Conservation (phyloP, 37 sponge, comb jelly and placozoan species). For the Oscarella lobularis region DNA sequence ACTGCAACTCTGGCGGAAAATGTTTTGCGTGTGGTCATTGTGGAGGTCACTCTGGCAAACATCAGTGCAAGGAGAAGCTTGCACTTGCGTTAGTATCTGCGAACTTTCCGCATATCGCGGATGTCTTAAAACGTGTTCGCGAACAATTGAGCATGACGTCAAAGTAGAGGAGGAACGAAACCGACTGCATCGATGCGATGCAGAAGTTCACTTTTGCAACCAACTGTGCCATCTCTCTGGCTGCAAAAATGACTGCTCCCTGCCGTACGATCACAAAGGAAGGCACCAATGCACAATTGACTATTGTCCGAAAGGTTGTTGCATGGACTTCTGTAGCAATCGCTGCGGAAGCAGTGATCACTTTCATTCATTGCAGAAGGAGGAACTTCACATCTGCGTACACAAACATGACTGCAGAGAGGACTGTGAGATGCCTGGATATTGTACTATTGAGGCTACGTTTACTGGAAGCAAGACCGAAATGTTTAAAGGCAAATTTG, state of each 20-base stretch:
- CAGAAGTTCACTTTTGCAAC: not conserved
- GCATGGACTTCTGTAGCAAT: not conserved
- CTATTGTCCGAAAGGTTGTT: not conserved
- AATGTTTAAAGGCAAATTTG: not conserved
- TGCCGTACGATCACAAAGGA: not conserved
- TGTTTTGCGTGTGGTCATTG: not conserved
- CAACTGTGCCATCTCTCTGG: not conserved
- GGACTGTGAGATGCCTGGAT: not conserved
- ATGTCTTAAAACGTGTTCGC: not conserved
- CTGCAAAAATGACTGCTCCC: not conserved
- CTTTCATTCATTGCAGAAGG: not conserved
- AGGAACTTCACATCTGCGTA: not conserved
- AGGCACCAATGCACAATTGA: not conserved
- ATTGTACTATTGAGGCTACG: not conserved
- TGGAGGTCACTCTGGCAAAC: not conserved
- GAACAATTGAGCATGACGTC: not conserved
- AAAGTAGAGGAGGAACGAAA: not conserved
- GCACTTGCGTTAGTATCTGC: not conserved
- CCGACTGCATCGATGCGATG: not conserved
- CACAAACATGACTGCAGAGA: not conserved
- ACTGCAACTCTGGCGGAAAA: not conserved
- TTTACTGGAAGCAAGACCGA: not conserved
- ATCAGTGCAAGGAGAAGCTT: not conserved
- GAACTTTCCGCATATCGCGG: not conserved
- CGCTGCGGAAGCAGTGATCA: not conserved